Evolutionary conservation across 2,797 vertebrate species (phyloP).

Genomic region (Loris lydekkerianus): DNA sequence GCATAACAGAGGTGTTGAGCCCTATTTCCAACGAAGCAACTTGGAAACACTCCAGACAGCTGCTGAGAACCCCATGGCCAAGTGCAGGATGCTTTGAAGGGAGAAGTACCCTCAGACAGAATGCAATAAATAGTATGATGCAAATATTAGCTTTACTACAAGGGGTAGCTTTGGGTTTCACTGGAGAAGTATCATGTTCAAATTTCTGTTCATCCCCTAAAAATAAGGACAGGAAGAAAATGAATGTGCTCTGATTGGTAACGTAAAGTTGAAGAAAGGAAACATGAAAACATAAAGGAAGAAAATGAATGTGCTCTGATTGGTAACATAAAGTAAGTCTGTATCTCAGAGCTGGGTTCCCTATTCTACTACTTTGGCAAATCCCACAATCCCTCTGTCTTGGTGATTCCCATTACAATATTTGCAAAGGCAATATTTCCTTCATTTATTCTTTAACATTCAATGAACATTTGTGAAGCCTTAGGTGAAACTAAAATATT

Average conservation of each 20-base stretch:
- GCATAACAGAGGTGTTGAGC: neutral
- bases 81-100: neutral
- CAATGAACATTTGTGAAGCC: constrained; percentile 67
- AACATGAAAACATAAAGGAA: neutral
- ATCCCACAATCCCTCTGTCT: neutral
- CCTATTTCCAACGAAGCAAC: neutral
- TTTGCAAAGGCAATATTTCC: neutral
- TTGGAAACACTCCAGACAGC: neutral
- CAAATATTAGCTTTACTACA: constrained; percentile 32
- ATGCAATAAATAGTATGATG: neutral
- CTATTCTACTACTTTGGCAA: neutral
- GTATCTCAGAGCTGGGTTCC: neutral
- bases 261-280: neutral
- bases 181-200: neutral
- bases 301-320: neutral
- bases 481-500: constrained; percentile 51
- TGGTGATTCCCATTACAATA: neutral
- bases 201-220: constrained; percentile 17
- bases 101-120: neutral
- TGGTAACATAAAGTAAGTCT: constrained; percentile 4
- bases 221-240: constrained; percentile 41
- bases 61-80: neutral
- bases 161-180: constrained; percentile 2
- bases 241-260: neutral
- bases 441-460: constrained; percentile 64